A percentile compares a stretch with the other conserved stretches of the same genome.
Evolutionary conservation across 2,797 vertebrate species (phyloP).

Genomic region (Sebastes matsubarae): DNA sequence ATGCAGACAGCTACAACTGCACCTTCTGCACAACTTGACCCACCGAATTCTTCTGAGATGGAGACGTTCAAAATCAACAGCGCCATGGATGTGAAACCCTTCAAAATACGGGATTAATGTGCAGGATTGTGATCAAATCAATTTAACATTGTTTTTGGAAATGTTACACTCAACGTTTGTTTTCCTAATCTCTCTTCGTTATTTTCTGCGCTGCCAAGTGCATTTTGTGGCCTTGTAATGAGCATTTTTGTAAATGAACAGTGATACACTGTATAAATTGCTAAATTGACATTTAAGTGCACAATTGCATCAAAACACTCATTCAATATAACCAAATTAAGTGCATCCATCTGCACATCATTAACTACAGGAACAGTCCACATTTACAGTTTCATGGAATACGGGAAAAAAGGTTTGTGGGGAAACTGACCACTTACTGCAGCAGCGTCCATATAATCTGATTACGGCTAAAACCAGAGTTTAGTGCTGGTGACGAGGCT

Average conservation of each 20-base stretch:
- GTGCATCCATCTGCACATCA: constrained; percentile 53
- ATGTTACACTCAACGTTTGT: neutral
- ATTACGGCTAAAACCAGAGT: constrained; percentile 28
- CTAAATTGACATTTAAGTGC: constrained; percentile 38
- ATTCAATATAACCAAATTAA: constrained; percentile 36
- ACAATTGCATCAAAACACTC: constrained; percentile 30
- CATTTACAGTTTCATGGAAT: constrained; percentile 44
- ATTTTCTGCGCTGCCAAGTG: constrained; percentile 19
- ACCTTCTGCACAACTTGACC: constrained; percentile 44
- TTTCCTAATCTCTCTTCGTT: constrained; percentile 4
- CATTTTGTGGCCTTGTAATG: constrained; percentile 18
- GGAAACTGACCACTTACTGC: constrained; percentile 17
- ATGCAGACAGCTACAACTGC: constrained; percentile 61
- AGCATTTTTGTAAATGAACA: constrained; percentile 28
- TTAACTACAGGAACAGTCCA: constrained; percentile 31
- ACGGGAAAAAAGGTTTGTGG: neutral
- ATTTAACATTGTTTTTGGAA: constrained; percentile 41
- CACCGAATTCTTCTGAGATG: constrained; percentile 26
- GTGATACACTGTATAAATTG: constrained; percentile 27
- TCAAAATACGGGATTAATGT: constrained; percentile 27
- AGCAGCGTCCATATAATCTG: constrained; percentile 24
- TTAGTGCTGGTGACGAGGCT: constrained; percentile 26
- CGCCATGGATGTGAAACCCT: neutral
- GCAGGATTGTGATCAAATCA: constrained; percentile 24
- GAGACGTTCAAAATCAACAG: constrained; percentile 45